Evolutionary conservation across 2,797 vertebrate genomes (phyloP).

Genomic region (Choloepus didactylus): DNA sequence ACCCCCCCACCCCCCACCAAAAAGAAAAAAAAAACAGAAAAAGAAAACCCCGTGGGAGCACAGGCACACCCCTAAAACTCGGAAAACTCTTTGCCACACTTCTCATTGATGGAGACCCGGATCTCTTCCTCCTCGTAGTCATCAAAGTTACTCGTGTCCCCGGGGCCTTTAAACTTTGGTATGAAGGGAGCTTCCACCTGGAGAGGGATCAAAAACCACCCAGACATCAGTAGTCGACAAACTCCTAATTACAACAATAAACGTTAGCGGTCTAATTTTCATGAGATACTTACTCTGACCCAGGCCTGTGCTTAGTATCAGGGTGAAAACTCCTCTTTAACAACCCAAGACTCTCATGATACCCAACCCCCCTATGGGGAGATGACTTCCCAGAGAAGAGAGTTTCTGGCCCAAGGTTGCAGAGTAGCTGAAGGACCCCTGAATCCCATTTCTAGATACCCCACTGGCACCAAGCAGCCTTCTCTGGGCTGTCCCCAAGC

Average conservation of each 20-base stretch:
- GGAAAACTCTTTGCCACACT: constrained; percentile 95
- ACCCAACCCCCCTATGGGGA: not conserved
- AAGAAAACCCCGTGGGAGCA: constrained; percentile 70
- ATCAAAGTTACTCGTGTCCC: constrained; percentile 97
- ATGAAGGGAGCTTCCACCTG: constrained; percentile 95
- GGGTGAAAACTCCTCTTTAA: not conserved
- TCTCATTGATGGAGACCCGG: constrained; percentile 94
- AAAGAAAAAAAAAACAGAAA: constrained; percentile 13
- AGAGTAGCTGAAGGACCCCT: not conserved
- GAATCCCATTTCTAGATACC: not conserved
- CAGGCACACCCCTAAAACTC: constrained; percentile 92
- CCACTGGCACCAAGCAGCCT: not conserved
- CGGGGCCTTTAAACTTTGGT: constrained; percentile 96
- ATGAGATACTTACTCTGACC: not conserved
- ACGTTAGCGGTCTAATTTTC: constrained; percentile 21
- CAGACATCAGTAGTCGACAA: constrained; percentile 53
- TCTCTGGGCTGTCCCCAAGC: too few relatives aligned
- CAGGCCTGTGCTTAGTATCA: not conserved
- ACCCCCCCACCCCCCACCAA: constrained; percentile 65
- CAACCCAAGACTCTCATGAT: not conserved
- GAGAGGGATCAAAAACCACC: constrained; percentile 58
- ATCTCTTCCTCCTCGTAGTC: constrained; percentile 97
- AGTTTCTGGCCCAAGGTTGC: not conserved
- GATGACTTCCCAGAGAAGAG: not conserved
- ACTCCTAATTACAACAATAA: constrained; percentile 60